Base-by-base conservation (phyloP, 2,113 vertebrate genomes). In the Paradoxurus hermaphroditus region DNA sequence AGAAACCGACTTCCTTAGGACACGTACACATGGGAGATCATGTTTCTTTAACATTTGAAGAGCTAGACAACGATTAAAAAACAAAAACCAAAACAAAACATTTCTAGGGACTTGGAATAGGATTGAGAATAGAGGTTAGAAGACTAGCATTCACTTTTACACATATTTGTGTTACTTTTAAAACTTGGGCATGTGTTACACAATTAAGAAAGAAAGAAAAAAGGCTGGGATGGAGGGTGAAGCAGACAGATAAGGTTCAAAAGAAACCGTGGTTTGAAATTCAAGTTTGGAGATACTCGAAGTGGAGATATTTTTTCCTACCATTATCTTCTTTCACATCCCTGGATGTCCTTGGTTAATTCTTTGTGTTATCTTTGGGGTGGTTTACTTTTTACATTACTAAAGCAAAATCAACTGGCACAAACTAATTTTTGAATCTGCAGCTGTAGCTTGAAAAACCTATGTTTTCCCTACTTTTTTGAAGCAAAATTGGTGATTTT, bases 401-500 rank as follows among this genome's bases (percentile, higher is more conserved):
- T 84, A 95, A 95, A 86, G 88, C 51, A 81, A 84, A 97, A 63
- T 73, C 85, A 85, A 67, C 49, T 92, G 84, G 41, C 46, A 23
- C 29, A 90, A 96, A 75, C 59, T 63, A 65, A 75, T 92, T 90
- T 94, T 95, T 96, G 68, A 81, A 46, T 85, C 79, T 94, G 70
- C 90, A 97, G 75, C 92, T 94, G 87, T 94, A 77, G n/a, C 88
- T 86, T 44, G 5, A 39, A 56, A 81, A 90, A 79, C 59, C n/a
- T 51, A 29, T 78, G 56, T 94, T 93, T 75, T 88, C 25, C 36
- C 31, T 90, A 16, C 70, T 94, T 89, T 78, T 87, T 19, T 84
- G n/a, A 82, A 97, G 93, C 36, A 94, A 67, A 93, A 89, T 51
- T 70, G 85, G 87, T 29, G 78, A 90, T 82, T 97, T 96, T 87